Percentiles rank a stretch among this genome's conserved stretches.
Evolutionary conservation across 2,113 vertebrate genomes (phyloP).

Genomic region (Rhea americana): DNA sequence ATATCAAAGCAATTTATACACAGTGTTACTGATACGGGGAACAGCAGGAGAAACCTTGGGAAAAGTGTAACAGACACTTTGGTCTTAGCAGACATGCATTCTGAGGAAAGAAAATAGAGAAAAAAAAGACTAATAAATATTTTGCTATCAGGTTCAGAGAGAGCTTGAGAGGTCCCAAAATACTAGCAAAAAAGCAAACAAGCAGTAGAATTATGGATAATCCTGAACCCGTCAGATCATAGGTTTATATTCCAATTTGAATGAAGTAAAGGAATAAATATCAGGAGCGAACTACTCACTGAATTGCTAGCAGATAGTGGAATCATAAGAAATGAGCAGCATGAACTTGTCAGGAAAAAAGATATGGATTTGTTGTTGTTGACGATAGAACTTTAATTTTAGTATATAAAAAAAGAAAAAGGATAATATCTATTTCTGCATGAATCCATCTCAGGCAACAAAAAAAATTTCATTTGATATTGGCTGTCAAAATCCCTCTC

Average conservation of each 20-base stretch:
- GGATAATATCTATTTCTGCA: background rate
- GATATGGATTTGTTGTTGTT: background rate
- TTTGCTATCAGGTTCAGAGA: background rate
- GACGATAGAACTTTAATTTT: background rate
- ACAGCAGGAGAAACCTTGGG: background rate
- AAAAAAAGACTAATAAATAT: background rate
- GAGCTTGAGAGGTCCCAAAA: background rate
- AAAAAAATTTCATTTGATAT: background rate
- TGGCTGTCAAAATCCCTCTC: background rate
- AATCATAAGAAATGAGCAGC: background rate
- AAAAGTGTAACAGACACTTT: background rate
- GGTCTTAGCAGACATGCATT: background rate
- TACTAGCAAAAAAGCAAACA: background rate
- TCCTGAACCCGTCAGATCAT: background rate
- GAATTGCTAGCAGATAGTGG: background rate
- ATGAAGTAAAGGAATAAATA: background rate
- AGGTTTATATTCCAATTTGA: background rate
- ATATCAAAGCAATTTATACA: background rate
- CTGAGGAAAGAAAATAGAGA: background rate
- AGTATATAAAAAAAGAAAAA: background rate
- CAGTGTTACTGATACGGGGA: background rate
- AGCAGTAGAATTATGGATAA: background rate
- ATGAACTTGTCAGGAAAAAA: background rate
- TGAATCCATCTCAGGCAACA: background rate
- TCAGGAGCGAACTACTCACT: background rate